Evolutionary conservation across 1,140 invertebrate species (phyloP), one percentile per base, ranked within the genome.

Genomic region (Papilio machaon): DNA sequence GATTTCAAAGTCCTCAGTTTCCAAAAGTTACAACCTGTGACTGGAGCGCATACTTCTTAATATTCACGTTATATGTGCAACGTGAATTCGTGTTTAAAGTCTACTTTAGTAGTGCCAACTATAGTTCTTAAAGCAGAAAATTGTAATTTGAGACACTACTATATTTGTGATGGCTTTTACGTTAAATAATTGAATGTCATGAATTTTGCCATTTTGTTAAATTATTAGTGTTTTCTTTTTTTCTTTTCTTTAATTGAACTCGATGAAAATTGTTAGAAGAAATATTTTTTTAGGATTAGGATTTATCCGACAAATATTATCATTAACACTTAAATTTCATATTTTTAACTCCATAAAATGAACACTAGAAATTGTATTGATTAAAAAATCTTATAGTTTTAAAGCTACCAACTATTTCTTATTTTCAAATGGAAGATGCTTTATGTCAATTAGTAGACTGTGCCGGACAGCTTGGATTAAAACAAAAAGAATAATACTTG

Each of bases 21-120:
- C 64, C 64, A 70, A 70, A 70, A 70, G 64, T 70, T 35, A 70
- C 49, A 52, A 52, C 64, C 30, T 70, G 64, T 35, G 64, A 70
- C 64, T 70, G 30, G 4, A 70, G 30, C 30, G 64, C 64, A 35
- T 67, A 67, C 64, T 70, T 70, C 30, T 70, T 70, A 70, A 70
- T 70, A 70, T 70, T 35, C 64, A 70, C 11, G 15, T 70, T 70
- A 70, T 70, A 70, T 35, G 30, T 35, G 30, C 23, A 38, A 17
- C 64, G 64, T 70, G 64, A 10, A 67, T 67, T 17, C 30, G 30
- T 23, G 19, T 35, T 70, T 70, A 38, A 67, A 67, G 30, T 70
- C 30, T 8, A 17, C 4, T 70, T 70, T 38, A 4, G 64, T 70
- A 70, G 60, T 15, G 23, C 10, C 10, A 35, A 30, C 23, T 64